Evolutionary conservation across 2,113 vertebrate genomes (phyloP).

Genomic region (Oncorhynchus kisutch): DNA sequence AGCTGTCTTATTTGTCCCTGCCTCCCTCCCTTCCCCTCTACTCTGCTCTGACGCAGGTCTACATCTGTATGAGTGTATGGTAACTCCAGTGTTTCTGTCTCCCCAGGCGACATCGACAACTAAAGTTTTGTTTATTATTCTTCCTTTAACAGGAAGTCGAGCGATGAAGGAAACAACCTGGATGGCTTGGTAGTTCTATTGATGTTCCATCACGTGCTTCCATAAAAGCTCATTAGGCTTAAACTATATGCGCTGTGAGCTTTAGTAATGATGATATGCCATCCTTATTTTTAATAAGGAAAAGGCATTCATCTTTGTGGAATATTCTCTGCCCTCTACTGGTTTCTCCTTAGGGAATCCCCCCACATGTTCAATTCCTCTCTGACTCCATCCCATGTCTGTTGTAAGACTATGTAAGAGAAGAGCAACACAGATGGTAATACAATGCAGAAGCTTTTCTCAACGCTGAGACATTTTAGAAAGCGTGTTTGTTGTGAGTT

Average conservation of each 20-base stretch:
- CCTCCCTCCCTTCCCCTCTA: background rate
- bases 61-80: no score
- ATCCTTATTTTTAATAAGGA: slow-evolving; percentile 58
- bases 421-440: slow-evolving; percentile 52
- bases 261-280: slow-evolving; percentile 39
- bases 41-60: no score
- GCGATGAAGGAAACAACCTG: no score
- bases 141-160: no score
- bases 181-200: slow-evolving; percentile 1
- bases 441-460: background rate
- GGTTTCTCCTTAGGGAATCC: slow-evolving; percentile 49
- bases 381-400: slow-evolving; percentile 40
- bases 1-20: no score
- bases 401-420: slow-evolving; percentile 68
- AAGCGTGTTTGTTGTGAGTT: no score
- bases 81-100: no score
- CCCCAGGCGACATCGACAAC: no score
- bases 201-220: slow-evolving; percentile 27
- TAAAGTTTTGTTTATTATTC: no score
- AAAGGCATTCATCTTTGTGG: slow-evolving; percentile 53
- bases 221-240: slow-evolving; percentile 48
- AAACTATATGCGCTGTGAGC: slow-evolving; percentile 2
- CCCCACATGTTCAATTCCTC: slow-evolving; percentile 44
- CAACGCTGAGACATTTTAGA: no score
- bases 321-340: slow-evolving; percentile 41